Percentiles rank a stretch among this genome's conserved stretches.
Evolutionary conservation across 1,140 invertebrate genomes (phyloP).

Genomic region (Babylonia areolata): DNA sequence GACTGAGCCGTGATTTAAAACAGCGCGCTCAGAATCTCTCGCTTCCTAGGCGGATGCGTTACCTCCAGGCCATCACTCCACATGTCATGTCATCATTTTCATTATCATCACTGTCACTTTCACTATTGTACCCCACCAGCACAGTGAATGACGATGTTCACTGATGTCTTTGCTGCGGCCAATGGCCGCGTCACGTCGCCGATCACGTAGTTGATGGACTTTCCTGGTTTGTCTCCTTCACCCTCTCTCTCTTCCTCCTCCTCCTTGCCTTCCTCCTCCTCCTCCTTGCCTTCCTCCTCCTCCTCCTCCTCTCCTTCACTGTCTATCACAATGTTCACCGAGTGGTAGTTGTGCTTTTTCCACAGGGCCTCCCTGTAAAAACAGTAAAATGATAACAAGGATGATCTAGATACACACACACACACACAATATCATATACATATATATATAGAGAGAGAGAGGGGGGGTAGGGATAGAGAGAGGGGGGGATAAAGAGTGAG

Average conservation of each 20-base stretch:
- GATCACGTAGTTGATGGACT: constrained; percentile 68
- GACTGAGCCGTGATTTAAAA: too few species aligned
- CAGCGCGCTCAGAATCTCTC: too few species aligned
- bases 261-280: not conserved
- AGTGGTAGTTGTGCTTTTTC: constrained; percentile 67
- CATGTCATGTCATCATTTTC: too few species aligned
- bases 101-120: too few species aligned
- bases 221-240: constrained; percentile 39
- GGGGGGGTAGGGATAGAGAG: too few species aligned
- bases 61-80: too few species aligned
- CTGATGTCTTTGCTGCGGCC: constrained; percentile 43
- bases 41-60: too few species aligned
- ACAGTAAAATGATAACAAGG: not conserved
- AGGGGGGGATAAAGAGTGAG: too few species aligned
- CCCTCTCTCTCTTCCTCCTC: constrained; percentile 39
- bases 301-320: constrained; percentile 61
- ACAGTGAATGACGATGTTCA: constrained; percentile 72
- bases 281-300: constrained; percentile 38
- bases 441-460: too few species aligned
- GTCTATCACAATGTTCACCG: constrained; percentile 60
- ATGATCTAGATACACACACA: too few species aligned
- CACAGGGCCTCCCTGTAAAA: constrained; percentile 69
- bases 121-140: constrained; percentile 68
- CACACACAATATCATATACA: too few species aligned
- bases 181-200: constrained; percentile 74